Conservation (phyloP, 2,888 invertebrate genomes). For the Aspidiotus rigidus region DNA sequence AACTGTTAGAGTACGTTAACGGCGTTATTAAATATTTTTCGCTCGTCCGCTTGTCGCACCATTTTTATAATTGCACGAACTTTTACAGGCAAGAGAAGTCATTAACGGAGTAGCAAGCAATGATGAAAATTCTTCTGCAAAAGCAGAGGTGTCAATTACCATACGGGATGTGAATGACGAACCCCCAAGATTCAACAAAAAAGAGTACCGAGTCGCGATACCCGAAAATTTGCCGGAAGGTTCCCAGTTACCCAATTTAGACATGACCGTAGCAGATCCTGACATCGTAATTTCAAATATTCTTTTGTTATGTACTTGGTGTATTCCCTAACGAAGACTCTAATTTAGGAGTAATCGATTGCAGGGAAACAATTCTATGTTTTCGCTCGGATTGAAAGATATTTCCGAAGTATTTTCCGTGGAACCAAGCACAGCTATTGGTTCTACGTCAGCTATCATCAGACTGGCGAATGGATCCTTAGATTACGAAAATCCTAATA, state of each 20-base stretch:
- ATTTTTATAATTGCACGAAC: slow-evolving; percentile 2
- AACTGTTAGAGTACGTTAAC: slow-evolving; percentile 54
- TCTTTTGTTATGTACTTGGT: neutral
- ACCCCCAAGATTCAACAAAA: slow-evolving; percentile 69
- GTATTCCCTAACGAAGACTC: neutral
- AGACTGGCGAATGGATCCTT: slow-evolving; percentile 67
- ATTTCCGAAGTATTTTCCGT: slow-evolving; percentile 73
- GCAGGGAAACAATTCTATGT: slow-evolving; percentile 74
- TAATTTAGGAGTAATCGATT: slow-evolving; percentile 37
- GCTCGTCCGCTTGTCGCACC: neutral
- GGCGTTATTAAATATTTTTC: neutral
- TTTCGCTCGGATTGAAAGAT: slow-evolving; percentile 67
- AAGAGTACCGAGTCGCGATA: slow-evolving; percentile 70
- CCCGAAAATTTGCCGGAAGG: slow-evolving; percentile 74
- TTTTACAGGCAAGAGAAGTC: slow-evolving; percentile 61
- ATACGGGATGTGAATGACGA: slow-evolving; percentile 85
- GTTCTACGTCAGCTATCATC: slow-evolving; percentile 72
- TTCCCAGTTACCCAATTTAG: slow-evolving; percentile 67
- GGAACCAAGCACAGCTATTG: slow-evolving; percentile 68
- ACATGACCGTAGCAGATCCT: slow-evolving; percentile 76
- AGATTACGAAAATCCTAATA: slow-evolving; percentile 85
- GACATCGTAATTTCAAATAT: slow-evolving; percentile 56
- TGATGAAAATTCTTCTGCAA: slow-evolving; percentile 58
- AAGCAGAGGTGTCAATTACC: slow-evolving; percentile 67
- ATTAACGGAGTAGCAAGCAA: slow-evolving; percentile 61